Percentiles rank a stretch among this genome's conserved stretches.
phyloP scores from a whole-genome alignment of 2,797 vertebrate species.

The Rousettus madagascariensis region DNA sequence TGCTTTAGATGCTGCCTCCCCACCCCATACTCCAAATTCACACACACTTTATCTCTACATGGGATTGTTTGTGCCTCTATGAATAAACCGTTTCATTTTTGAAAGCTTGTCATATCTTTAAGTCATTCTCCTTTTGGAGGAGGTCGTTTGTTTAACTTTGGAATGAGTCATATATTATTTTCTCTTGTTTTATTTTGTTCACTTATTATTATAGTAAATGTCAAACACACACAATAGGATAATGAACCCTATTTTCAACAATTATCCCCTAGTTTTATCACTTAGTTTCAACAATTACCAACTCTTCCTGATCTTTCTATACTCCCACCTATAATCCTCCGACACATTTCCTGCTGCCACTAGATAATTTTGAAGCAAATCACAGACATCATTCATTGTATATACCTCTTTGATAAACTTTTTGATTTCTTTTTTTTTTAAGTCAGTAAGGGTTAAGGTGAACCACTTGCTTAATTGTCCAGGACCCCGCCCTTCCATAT shows the following conservation, averaged over 20 bases:
- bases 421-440: not conserved
- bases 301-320: not conserved
- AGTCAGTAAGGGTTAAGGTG: not conserved
- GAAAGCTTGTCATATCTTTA: conserved; percentile 25
- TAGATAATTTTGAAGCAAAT: not conserved
- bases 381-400: not conserved
- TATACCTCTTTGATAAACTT: not conserved
- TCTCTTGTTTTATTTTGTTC: not conserved
- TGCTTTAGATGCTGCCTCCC: not conserved
- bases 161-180: not conserved
- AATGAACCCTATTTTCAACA: not conserved
- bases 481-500: not conserved
- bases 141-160: not conserved
- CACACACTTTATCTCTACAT: not conserved
- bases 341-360: not conserved
- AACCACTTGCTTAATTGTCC: not conserved
- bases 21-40: not conserved
- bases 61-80: not conserved
- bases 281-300: not conserved
- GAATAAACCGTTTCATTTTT: not conserved
- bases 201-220: not conserved
- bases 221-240: not conserved
- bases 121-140: not conserved
- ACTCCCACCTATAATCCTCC: not conserved
- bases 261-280: not conserved